phyloP scores from a whole-genome alignment of 2,797 vertebrate genomes.

The Tamandua tetradactyla region DNA sequence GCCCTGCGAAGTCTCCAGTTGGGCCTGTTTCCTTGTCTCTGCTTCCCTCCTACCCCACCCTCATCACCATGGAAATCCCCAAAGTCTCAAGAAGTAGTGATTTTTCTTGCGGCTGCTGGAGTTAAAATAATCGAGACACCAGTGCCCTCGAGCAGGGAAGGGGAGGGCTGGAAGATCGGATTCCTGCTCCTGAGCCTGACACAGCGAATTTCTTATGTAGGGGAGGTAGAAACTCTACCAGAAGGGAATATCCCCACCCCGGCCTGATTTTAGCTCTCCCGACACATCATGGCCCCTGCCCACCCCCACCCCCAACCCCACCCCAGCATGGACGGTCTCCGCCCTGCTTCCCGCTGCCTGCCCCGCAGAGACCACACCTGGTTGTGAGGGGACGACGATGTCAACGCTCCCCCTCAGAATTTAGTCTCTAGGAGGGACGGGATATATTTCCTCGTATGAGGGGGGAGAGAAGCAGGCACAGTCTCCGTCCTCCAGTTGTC shows the following conservation, averaged over 20 bases:
- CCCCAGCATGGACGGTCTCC: no score
- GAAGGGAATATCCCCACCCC: not conserved
- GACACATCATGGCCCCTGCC: no score
- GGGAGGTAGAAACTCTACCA: not conserved
- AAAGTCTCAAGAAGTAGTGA: not conserved
- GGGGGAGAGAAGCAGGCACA: slow-evolving; percentile 76
- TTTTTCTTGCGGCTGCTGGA: not conserved
- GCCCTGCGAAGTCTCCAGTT: not conserved
- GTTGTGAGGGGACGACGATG: not conserved
- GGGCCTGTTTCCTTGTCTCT: not conserved
- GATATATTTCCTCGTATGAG: slow-evolving; percentile 84
- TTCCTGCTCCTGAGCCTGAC: not conserved
- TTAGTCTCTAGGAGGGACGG: slow-evolving; percentile 35
- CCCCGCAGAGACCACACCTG: no score
- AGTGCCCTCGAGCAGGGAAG: not conserved
- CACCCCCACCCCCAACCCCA: no score
- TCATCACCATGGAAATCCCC: not conserved
- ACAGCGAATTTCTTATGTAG: not conserved
- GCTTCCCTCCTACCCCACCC: not conserved
- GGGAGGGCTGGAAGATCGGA: not conserved
- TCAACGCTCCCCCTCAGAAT: not conserved
- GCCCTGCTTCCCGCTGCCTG: not conserved
- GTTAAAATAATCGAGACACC: not conserved
- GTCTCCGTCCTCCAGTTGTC: slow-evolving; percentile 47
- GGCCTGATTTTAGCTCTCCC: not conserved